These are phyloP conservation scores for Chelmon rostratus DNA, from an alignment of 2,797 vertebrate species.

Conservation along the genomic window DNA sequence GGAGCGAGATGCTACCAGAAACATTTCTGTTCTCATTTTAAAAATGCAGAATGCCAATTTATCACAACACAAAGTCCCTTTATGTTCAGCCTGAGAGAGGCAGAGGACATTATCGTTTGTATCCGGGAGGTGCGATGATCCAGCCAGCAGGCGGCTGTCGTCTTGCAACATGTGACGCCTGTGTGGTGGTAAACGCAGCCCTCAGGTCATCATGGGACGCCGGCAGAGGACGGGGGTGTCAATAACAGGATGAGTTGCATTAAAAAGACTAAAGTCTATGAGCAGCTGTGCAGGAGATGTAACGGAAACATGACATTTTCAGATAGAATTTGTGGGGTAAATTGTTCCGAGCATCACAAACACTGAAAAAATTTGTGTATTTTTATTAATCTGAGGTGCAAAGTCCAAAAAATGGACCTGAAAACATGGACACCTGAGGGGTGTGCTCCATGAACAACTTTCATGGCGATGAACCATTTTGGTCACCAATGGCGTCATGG, in stretches of 20 bases:
- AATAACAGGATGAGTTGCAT: neutral
- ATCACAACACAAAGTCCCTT: neutral
- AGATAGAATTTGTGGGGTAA: no score
- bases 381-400: no score
- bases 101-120: neutral
- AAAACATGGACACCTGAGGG: no score
- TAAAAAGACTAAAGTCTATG: no score
- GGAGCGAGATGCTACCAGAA: neutral
- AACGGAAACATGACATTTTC: neutral
- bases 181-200: neutral
- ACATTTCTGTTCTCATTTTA: constrained; percentile 25
- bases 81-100: neutral
- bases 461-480: no score
- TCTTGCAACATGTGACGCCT: neutral
- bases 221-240: neutral
- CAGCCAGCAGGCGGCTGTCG: neutral
- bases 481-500: no score
- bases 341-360: no score
- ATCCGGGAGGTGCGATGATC: constrained; percentile 22
- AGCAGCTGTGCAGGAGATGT: constrained; percentile 1
- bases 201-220: neutral
- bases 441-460: no score
- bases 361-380: no score
- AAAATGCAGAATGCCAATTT: constrained; percentile 12
- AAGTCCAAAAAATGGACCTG: no score